Conservation (phyloP, 2,888 invertebrate genomes). For the Cephus nigrinus region DNA sequence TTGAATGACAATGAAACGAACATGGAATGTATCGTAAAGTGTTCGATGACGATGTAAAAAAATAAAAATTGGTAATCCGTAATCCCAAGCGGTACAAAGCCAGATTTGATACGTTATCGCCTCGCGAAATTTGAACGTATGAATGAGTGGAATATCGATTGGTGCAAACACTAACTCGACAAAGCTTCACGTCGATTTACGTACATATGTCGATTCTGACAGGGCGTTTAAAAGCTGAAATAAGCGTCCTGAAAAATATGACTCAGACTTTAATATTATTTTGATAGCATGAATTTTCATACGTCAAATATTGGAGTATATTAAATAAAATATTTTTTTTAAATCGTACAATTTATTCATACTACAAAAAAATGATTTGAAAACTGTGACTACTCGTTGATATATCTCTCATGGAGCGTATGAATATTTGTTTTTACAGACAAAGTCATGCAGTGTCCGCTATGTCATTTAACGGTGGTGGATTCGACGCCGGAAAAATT, state of each 20-base stretch:
- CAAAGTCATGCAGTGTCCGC: conserved; percentile 68
- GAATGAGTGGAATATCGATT: neutral
- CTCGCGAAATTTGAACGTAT: neutral
- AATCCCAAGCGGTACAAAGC: neutral
- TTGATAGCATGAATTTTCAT: neutral
- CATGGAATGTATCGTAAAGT: conserved; percentile 20
- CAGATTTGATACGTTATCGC: neutral
- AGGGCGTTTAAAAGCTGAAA: neutral
- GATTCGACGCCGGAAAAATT: conserved; percentile 68
- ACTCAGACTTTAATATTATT: neutral
- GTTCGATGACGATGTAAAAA: neutral
- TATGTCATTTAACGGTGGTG: conserved; percentile 70
- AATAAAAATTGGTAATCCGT: conserved; percentile 6
- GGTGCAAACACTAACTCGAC: neutral
- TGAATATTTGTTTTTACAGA: conserved; percentile 8
- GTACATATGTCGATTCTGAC: neutral
- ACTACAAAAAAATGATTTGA: neutral
- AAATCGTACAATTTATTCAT: too few relatives aligned
- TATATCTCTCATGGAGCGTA: neutral
- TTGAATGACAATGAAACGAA: conserved; percentile 22
- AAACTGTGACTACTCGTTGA: neutral
- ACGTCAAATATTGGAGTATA: neutral
- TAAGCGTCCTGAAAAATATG: neutral
- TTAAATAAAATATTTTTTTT: too few relatives aligned
- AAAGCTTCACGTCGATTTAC: neutral